A percentile compares a stretch with the other conserved stretches of the same genome.
Evolutionary conservation across 2,113 vertebrate genomes (phyloP).

Genomic region (Aspiorhynchus laticeps): DNA sequence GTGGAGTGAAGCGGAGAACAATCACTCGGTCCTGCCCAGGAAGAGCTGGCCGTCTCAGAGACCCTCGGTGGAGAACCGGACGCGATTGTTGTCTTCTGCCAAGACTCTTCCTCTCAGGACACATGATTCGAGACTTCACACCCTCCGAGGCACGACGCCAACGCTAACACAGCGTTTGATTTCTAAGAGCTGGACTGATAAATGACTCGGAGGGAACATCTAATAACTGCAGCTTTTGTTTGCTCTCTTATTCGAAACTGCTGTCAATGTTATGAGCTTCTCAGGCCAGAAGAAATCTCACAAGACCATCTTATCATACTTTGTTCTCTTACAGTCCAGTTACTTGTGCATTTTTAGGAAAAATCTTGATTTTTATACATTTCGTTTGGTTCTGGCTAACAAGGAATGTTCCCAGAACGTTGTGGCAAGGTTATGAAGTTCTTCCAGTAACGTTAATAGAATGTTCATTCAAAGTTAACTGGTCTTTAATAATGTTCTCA

Average conservation of each 20-base stretch:
- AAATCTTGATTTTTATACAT: neutral
- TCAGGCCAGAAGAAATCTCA: neutral
- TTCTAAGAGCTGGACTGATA: neutral
- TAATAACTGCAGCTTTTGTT: neutral
- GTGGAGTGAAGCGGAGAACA: slow-evolving; percentile 23
- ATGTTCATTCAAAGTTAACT: too few relatives aligned
- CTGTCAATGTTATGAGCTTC: neutral
- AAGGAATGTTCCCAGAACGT: too few relatives aligned
- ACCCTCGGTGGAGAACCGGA: neutral
- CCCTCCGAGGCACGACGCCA: neutral
- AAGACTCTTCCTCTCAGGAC: neutral
- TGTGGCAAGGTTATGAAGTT: too few relatives aligned
- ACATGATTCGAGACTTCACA: neutral
- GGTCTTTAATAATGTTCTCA: too few relatives aligned
- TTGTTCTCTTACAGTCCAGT: neutral
- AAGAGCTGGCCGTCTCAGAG: slow-evolving; percentile 14
- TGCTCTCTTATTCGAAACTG: neutral
- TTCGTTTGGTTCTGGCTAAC: too few relatives aligned
- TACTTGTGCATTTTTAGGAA: neutral
- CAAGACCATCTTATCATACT: neutral
- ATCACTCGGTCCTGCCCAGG: slow-evolving; percentile 17
- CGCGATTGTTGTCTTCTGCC: neutral
- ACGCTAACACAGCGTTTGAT: neutral
- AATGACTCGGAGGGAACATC: neutral
- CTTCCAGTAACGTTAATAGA: too few relatives aligned